Evolutionary conservation across 2,797 vertebrate species (phyloP), one percentile per base, ranked within the genome.

Genomic region (Sphenopsis melanotis): DNA sequence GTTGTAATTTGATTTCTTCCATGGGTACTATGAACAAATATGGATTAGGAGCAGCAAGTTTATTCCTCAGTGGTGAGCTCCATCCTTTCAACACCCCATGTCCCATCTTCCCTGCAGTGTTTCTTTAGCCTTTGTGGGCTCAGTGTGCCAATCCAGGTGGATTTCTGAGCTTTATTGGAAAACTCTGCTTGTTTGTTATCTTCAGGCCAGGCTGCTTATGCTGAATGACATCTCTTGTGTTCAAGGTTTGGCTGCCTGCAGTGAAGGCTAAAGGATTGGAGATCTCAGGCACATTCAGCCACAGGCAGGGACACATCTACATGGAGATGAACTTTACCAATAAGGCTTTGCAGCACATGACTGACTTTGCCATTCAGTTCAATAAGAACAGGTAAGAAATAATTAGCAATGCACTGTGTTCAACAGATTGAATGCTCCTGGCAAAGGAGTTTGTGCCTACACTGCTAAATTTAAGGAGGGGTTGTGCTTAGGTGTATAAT

Each of bases 251-350:
- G 99, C 98, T 99, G 87, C 99, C 99, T 30, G 99, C 99, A 13
- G 99, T 99, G 83, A 99, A 99, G 93, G 99, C 99, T 70, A 99
- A 99, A 96, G 99, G 99, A 7, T 85, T 99, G 94, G 99, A 99
- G 97, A 99, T 99, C 96, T 99, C 98, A 0, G 99, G 99, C 83
- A 99, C 99, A 0, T 99, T 99, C 97, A 99, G 99, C 68, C 99
- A 99, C 82, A 98, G 99, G 6, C 99, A 99, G 95, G 99, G 99
- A 3, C 99, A 99, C 96, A 99, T 99, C 98, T 99, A 99, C 97
- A 99, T 99, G 99, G 99, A 99, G 97, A 99, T 99, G 99, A 98
- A 97, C 95, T 99, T 99, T 92, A 99, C 98, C 97, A 99, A 99
- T 96, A 99, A 99, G 97, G 99, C 99, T 71, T 98, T 99, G 96